These are phyloP conservation scores for Calliscelio sp. DNA, from an alignment of 2,888 invertebrate genomes.

Conservation along the genomic window DNA sequence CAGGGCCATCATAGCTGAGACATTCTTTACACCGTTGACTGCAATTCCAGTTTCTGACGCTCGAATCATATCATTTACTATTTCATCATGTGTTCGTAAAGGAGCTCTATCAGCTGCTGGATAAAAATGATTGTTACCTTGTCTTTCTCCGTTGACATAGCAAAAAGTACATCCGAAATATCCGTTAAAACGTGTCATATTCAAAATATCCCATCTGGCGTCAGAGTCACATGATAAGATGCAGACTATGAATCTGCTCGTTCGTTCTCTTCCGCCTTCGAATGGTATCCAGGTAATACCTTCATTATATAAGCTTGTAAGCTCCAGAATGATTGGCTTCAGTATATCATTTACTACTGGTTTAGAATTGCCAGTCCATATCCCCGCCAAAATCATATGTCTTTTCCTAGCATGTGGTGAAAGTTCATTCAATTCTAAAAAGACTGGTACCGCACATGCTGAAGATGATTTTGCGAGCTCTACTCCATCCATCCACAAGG, in stretches of 20 bases:
- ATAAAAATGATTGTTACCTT: background rate
- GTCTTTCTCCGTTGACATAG: background rate
- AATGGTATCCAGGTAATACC: conserved; percentile 25
- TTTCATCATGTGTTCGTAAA: conserved; percentile 1
- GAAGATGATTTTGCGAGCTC: background rate
- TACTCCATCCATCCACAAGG: conserved; percentile 3
- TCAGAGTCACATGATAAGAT: conserved; percentile 40
- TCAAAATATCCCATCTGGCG: conserved; percentile 36
- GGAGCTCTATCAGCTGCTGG: background rate
- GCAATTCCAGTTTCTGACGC: background rate
- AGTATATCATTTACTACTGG: conserved; percentile 33
- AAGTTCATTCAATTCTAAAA: conserved; percentile 30
- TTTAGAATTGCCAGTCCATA: conserved; percentile 50
- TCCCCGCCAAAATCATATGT: conserved; percentile 30
- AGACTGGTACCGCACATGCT: conserved; percentile 19
- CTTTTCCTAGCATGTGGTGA: conserved; percentile 28
- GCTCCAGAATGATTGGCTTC: conserved; percentile 5
- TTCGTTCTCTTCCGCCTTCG: conserved; percentile 5
- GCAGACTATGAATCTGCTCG: conserved; percentile 7
- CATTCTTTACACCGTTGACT: conserved; percentile 15
- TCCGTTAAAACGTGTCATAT: conserved; percentile 30
- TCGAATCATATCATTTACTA: background rate
- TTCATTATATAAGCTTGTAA: conserved; percentile 24
- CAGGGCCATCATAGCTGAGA: background rate
- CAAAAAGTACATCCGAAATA: conserved; percentile 26